Conservation (phyloP, 2,113 vertebrate species). For the Girardinichthys multiradiatus region DNA sequence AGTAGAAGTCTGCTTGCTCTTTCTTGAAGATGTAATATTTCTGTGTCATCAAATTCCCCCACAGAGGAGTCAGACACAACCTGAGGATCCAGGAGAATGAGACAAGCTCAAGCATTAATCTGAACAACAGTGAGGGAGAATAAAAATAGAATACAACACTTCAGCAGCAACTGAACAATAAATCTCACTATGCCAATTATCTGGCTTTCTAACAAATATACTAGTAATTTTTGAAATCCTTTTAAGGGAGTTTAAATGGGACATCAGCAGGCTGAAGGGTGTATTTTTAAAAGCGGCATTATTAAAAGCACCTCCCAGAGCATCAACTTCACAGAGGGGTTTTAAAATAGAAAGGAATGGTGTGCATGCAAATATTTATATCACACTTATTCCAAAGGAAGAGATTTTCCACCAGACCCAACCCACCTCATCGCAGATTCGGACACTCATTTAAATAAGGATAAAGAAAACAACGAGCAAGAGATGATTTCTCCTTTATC, state of each 20-base stretch:
- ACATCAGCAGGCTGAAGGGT: constrained; percentile 2
- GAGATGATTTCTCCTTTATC: background rate
- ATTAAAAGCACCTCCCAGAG: no score
- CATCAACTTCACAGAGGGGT: background rate
- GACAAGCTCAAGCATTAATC: background rate
- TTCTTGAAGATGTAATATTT: constrained; percentile 83
- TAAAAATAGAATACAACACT: background rate
- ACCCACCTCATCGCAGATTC: no score
- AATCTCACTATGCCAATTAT: background rate
- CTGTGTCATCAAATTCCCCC: constrained; percentile 77
- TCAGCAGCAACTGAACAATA: background rate
- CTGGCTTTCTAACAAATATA: background rate
- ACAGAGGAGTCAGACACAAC: constrained; percentile 71
- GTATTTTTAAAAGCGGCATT: background rate
- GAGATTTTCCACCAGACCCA: no score
- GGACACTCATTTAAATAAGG: no score
- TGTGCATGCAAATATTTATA: background rate
- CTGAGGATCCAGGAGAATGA: constrained; percentile 35
- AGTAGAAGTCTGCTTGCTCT: constrained; percentile 80
- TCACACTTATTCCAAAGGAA: no score
- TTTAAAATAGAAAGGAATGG: background rate
- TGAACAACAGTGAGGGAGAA: background rate
- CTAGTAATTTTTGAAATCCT: background rate
- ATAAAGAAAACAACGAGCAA: no score
- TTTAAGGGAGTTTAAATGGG: constrained; percentile 5